A percentile compares a stretch with the other conserved stretches of the same genome.
These are phyloP conservation scores for Heterotis niloticus DNA, from an alignment of 2,113 vertebrate genomes.

Conservation along the genomic window DNA sequence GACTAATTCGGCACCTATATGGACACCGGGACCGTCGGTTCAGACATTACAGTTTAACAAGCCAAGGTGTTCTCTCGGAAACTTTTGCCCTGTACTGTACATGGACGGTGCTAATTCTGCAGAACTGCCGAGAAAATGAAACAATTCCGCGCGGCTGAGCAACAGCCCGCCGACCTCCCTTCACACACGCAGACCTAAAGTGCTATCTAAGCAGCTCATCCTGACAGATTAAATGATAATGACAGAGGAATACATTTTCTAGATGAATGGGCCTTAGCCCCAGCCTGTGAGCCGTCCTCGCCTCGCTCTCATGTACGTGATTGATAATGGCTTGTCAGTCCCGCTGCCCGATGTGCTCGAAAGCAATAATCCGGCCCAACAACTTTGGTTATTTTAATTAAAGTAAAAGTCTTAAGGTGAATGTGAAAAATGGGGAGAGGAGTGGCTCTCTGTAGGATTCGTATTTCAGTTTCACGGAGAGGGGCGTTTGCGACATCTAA, in stretches of 20 bases:
- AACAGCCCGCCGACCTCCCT: slow-evolving; percentile 41
- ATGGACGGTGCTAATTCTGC: not conserved
- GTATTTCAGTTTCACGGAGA: not conserved
- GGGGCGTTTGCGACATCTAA: not conserved
- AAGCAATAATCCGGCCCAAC: slow-evolving; percentile 47
- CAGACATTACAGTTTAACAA: no score
- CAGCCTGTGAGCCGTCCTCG: slow-evolving; percentile 8
- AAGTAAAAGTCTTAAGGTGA: slow-evolving; percentile 42
- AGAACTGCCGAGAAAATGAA: not conserved
- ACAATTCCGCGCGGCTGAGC: slow-evolving; percentile 49
- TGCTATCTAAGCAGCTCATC: slow-evolving; percentile 40
- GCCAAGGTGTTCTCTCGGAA: not conserved
- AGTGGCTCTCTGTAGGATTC: no score
- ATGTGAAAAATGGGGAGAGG: slow-evolving; percentile 37
- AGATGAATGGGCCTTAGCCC: slow-evolving; percentile 55
- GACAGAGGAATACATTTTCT: slow-evolving; percentile 63
- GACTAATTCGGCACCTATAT: no score
- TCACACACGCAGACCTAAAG: slow-evolving; percentile 31
- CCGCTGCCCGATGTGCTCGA: slow-evolving; percentile 55
- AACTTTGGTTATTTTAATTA: slow-evolving; percentile 45
- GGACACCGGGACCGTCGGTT: not conserved
- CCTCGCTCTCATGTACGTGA: slow-evolving; percentile 41
- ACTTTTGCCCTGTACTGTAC: not conserved
- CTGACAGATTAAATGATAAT: slow-evolving; percentile 63
- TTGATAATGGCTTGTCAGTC: slow-evolving; percentile 64